Conservation (phyloP, 2,888 invertebrate species). For the Torymus auratus region DNA sequence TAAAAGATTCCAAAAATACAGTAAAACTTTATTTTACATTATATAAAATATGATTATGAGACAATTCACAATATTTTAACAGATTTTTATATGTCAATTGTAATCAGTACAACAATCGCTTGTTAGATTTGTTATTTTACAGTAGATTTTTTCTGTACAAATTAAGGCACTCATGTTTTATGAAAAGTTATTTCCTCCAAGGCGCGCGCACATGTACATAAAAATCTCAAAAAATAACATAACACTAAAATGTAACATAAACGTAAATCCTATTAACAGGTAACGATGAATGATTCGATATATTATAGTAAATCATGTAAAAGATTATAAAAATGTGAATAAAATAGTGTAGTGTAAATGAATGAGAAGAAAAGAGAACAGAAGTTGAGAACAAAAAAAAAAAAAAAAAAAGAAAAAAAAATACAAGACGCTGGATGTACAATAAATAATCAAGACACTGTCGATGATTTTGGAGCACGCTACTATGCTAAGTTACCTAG, state of each 20-base stretch:
- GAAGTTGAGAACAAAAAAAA: constrained; percentile 52
- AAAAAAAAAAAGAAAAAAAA: constrained; percentile 54
- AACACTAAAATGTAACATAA: constrained; percentile 67
- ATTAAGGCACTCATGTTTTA: constrained; percentile 72
- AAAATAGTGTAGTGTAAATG: constrained; percentile 56
- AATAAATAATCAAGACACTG: constrained; percentile 75
- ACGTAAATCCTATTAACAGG: constrained; percentile 65
- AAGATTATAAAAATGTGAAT: constrained; percentile 63
- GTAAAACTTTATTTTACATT: constrained; percentile 50
- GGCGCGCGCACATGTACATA: constrained; percentile 68
- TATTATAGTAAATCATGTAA: constrained; percentile 63
- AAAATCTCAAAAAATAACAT: constrained; percentile 70
- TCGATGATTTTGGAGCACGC: constrained; percentile 71
- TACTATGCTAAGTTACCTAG: constrained; percentile 71
- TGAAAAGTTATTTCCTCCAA: constrained; percentile 63
- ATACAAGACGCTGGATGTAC: constrained; percentile 69
- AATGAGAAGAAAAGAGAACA: constrained; percentile 52
- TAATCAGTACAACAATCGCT: constrained; percentile 61
- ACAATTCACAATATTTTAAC: constrained; percentile 58
- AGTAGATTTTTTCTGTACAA: constrained; percentile 75
- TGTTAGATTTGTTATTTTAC: constrained; percentile 71
- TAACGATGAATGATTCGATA: constrained; percentile 65
- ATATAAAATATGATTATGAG: constrained; percentile 53
- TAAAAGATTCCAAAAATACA: constrained; percentile 55
- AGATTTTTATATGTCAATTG: constrained; percentile 52